Base-by-base conservation (phyloP, 2,797 vertebrate species). In the Somateria mollissima region DNA sequence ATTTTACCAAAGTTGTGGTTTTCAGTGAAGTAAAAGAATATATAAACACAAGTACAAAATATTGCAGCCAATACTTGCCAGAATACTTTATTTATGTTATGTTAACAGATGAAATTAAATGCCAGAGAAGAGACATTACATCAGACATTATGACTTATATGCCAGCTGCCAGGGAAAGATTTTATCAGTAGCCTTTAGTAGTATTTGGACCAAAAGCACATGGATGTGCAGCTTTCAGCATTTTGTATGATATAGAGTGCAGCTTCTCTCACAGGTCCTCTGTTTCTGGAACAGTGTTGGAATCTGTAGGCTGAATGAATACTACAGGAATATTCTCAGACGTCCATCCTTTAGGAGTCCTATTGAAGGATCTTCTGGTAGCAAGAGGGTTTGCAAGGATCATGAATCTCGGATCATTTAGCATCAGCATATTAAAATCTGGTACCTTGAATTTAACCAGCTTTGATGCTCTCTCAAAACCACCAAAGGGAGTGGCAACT, bases 401-500 rank as follows among this genome's bases (percentile, higher is more conserved):
- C 51, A 98, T 97, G 96, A 98, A 98, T 86, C 95, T 98, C 36
- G 98, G 98, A 81, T 98, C 96, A 53, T 97, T 97, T 71, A 98
- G 95, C 27, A 98, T 97, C 83, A 98, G 95, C 36, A 97, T 84
- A 24, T 99, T 99, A 84, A 98, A 96, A 93, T 98, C 98, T 57
- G 98, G 95, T 60, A 98, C 83, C 84, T 98, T 98, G 97, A 98
- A 97, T 90, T 98, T 98, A 54, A 97, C 99, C 93, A 98, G 96
- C 95, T 98, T 98, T 73, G 98, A 98, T 88, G 98, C 97, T 95
- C 98, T 98, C 97, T 98, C 97, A 96, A 99, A 99, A 77, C 99
- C 99, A 57, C 99, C 98, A 60, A 99, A 99, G 16, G 99, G 99
- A 79, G 98, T 99, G 22, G 99, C 99, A 91, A 99, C 99, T 98